Evolutionary conservation across 2,797 vertebrate genomes (phyloP).

Genomic region (Poeciliopsis presidionis): DNA sequence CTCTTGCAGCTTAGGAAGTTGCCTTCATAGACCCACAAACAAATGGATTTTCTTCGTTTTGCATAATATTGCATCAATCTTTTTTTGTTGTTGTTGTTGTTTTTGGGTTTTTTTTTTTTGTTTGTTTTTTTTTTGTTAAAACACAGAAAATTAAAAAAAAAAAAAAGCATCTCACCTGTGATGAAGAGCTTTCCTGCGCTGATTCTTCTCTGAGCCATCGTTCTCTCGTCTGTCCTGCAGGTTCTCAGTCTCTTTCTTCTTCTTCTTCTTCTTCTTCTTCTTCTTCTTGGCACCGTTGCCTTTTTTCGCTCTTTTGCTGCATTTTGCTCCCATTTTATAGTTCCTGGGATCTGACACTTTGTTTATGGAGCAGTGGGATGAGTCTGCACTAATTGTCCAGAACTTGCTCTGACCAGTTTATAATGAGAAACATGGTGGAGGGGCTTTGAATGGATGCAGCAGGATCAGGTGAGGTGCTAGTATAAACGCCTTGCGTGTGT

Average conservation of each 20-base stretch:
- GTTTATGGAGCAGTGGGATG: constrained; percentile 54
- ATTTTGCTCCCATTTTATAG: constrained; percentile 58
- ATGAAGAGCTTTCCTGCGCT: constrained; percentile 57
- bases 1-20: background rate
- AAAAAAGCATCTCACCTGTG: constrained; percentile 62
- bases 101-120: no score
- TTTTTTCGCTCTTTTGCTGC: constrained; percentile 18
- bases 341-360: background rate
- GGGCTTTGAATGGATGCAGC: constrained; percentile 58
- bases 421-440: constrained; percentile 69
- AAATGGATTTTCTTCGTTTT: background rate
- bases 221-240: constrained; percentile 11
- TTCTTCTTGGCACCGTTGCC: background rate
- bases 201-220: constrained; percentile 59
- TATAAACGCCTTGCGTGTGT: background rate
- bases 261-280: background rate
- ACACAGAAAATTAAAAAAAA: background rate
- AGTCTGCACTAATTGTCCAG: constrained; percentile 38
- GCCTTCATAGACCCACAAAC: background rate
- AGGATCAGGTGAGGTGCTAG: background rate
- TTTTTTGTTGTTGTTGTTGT: no score
- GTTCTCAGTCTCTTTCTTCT: background rate
- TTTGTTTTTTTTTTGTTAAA: background rate
- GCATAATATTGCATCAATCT: background rate
- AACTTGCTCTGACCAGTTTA: constrained; percentile 35